Evolutionary conservation across 2,888 invertebrate genomes (phyloP), one percentile per base, ranked within the genome.

Genomic region (Spisula solida): DNA sequence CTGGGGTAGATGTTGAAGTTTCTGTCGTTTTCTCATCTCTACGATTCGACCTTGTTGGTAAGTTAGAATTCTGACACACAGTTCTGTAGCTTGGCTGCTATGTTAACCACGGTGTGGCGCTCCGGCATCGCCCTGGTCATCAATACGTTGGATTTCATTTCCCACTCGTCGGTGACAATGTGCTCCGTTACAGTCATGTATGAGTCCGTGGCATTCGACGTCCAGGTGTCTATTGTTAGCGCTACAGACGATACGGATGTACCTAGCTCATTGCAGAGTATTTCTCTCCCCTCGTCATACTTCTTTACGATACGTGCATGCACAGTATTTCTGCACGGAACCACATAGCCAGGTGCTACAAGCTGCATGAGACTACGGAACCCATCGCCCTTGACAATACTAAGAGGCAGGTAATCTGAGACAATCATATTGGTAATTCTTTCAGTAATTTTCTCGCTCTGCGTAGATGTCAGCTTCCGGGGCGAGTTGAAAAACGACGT

Each of bases 171-270:
- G 55, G 66, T 70, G 25, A 83, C 81, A 29, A 83, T 86, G 41
- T 87, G 84, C 18, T 89, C 87, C 14, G 84, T 89, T 1, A 89
- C 87, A 12, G n/a, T n/a, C n/a, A n/a, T n/a, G n/a, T n/a, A n/a
- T n/a, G n/a, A n/a, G n/a, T n/a, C n/a, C n/a, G n/a, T 85, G 0
- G 75, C 29, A 29, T 87, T 89, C 0, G 84, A 85, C 18, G 87
- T 87, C 89, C 87, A 89, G 0, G 84, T 88, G 66, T 82, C 82
- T 16, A 80, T 25, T 12, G 82, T 87, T 14, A 82, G 31, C 1
- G 82, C 2, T 25, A 60, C 87, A 12, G 87, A 51, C 16, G 75
- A 31, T 8, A 79, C 82, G 16, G 20, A 20, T 10, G n/a, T n/a
- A 31, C 31, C 12, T 82, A 41, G 14, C 60, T 66, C 8, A 83